These are phyloP conservation scores for Dipodomys merriami DNA, from an alignment of 2,113 vertebrate species.

Conservation along the genomic window DNA sequence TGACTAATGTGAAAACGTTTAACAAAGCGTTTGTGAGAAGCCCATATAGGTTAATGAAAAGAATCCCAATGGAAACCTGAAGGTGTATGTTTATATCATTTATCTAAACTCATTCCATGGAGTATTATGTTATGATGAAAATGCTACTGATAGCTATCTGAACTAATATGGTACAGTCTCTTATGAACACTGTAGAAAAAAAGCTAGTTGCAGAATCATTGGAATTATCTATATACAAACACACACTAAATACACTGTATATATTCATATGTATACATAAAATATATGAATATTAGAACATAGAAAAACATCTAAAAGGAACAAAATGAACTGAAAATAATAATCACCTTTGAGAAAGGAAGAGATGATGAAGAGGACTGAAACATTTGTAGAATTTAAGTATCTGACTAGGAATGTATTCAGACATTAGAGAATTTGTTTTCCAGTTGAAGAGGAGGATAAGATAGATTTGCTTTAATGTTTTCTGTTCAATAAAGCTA, in stretches of 20 bases:
- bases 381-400: background rate
- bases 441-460: background rate
- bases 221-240: background rate
- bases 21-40: background rate
- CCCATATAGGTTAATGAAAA: too few relatives aligned
- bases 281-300: background rate
- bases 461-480: background rate
- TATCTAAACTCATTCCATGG: background rate
- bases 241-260: background rate
- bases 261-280: background rate
- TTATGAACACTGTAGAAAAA: background rate
- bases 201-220: background rate
- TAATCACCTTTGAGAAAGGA: background rate
- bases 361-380: background rate
- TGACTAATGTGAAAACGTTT: background rate
- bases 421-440: background rate
- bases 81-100: too few relatives aligned
- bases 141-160: background rate
- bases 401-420: background rate
- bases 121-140: background rate
- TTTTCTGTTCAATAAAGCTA: constrained; percentile 18
- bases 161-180: background rate
- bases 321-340: background rate
- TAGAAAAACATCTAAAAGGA: background rate
- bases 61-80: too few relatives aligned